Conservation (phyloP, 2,113 vertebrate genomes). For the Labeo catla region DNA sequence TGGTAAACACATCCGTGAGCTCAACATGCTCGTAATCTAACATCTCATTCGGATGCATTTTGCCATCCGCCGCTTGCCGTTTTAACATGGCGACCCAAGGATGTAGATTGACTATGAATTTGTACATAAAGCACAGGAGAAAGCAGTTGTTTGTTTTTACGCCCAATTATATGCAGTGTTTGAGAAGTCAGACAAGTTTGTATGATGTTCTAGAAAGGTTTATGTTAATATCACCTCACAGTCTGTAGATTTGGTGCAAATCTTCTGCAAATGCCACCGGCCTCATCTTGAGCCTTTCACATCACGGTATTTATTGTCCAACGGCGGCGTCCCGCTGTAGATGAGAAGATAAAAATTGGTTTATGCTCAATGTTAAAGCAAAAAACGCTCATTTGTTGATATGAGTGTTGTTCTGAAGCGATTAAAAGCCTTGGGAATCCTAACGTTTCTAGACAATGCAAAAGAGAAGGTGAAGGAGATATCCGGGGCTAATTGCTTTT, state of each 20-base stretch:
- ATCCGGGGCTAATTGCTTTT: slow-evolving; percentile 71
- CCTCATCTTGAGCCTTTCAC: slow-evolving; percentile 63
- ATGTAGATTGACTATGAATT: neutral
- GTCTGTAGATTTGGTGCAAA: slow-evolving; percentile 57
- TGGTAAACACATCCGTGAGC: slow-evolving; percentile 29
- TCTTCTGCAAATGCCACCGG: slow-evolving; percentile 69
- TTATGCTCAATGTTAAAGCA: neutral
- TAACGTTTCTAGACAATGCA: neutral
- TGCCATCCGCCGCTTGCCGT: neutral
- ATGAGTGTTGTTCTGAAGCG: no score
- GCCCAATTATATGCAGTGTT: neutral
- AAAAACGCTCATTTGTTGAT: neutral
- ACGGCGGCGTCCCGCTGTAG: neutral
- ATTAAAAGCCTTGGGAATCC: neutral
- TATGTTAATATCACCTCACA: slow-evolving; percentile 55
- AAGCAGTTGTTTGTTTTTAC: neutral
- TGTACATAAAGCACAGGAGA: neutral
- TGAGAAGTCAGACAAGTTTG: neutral
- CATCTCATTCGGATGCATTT: slow-evolving; percentile 42
- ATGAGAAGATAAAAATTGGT: neutral
- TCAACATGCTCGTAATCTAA: slow-evolving; percentile 13
- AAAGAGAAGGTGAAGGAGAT: slow-evolving; percentile 27
- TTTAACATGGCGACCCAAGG: neutral
- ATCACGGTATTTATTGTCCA: slow-evolving; percentile 68
- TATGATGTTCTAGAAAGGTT: neutral